Base-by-base conservation (phyloP, 1,140 invertebrate genomes). In the Brachionus paranguensis region DNA sequence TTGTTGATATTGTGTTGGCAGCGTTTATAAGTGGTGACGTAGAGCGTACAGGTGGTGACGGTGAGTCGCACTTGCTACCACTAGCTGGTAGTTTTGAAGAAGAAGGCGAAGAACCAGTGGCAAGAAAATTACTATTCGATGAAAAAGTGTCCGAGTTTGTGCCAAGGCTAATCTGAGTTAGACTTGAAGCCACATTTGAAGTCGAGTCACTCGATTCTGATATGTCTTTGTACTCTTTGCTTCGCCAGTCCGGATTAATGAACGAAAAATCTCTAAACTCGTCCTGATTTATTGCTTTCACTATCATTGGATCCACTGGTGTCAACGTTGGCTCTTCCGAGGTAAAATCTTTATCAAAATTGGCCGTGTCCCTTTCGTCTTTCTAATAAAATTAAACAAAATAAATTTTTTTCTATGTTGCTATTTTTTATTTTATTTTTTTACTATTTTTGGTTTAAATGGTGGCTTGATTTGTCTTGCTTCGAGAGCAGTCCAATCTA, bases 271-370 rank as follows among this genome's bases (percentile, higher is more conserved):
- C 96, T 85, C 92, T 92, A 91, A 99, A 99, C 90, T 99, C 96
- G 86, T 98, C 96, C 90, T 97, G 95, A 91, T 98, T 98, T 87
- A 99, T 98, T 33, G 89, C 94, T 85, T 94, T 92, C 65, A 98
- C 92, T 83, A 96, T 93, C 87, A 96, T 95, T 41, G 93, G 90
- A 86, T 96, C 94, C 53, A 99, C 93, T 8, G 97, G 97, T 20
- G 97, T 99, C 83, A 99, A 91, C 20, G 94, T 92, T 5, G 97
- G 96, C 86, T 99, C 96, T 90, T 99, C 97, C 89, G 96, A 96
- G 7, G 97, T 99, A 89, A 99, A 99, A 91, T 99, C 97, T 12
- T 96, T 93, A 91, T 99, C 97, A 91, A 99, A 99, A 91, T 99
- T 99, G 86, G 95, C 93, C 60, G 96, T 96, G 90, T 99, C 97